Conservation (phyloP, 1,140 invertebrate species). For the Phymastichus coffea region DNA sequence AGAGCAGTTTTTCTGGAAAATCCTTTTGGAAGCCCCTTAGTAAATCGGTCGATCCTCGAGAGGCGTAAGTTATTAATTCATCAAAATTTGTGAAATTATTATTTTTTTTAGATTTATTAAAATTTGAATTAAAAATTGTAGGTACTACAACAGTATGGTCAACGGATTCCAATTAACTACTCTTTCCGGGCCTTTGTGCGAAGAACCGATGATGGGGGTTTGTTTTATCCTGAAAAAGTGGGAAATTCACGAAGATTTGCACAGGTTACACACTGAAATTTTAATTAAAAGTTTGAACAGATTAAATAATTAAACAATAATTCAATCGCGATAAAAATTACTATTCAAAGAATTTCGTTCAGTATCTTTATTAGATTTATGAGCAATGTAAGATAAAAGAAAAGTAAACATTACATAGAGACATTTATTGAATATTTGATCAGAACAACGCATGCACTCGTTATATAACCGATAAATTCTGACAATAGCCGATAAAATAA, state of each 20-base stretch:
- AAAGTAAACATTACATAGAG: too few relatives aligned
- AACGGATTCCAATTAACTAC: constrained; percentile 95
- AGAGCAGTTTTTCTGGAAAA: constrained; percentile 58
- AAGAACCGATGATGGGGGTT: constrained; percentile 94
- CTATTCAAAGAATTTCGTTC: constrained; percentile 2
- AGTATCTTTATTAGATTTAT: background rate
- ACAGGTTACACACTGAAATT: constrained; percentile 43
- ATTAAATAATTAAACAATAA: too few relatives aligned
- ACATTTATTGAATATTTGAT: too few relatives aligned
- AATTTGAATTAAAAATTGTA: constrained; percentile 26
- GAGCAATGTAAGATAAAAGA: too few relatives aligned
- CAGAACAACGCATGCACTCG: too few relatives aligned
- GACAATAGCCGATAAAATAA: too few relatives aligned
- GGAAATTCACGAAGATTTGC: constrained; percentile 59
- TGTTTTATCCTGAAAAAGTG: constrained; percentile 87
- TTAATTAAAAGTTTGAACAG: too few relatives aligned
- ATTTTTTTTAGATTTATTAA: background rate
- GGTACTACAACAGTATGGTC: constrained; percentile 78
- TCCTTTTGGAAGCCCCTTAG: constrained; percentile 45
- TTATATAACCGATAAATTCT: too few relatives aligned
- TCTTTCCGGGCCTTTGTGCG: constrained; percentile 86
- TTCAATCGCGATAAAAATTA: too few relatives aligned
- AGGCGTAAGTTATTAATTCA: constrained; percentile 40
- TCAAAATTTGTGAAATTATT: background rate
- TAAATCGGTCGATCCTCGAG: constrained; percentile 41